A percentile compares a stretch with the other conserved stretches of the same genome.
phyloP scores from a whole-genome alignment of 2,797 vertebrate genomes.

The Galagoides demidoff region DNA sequence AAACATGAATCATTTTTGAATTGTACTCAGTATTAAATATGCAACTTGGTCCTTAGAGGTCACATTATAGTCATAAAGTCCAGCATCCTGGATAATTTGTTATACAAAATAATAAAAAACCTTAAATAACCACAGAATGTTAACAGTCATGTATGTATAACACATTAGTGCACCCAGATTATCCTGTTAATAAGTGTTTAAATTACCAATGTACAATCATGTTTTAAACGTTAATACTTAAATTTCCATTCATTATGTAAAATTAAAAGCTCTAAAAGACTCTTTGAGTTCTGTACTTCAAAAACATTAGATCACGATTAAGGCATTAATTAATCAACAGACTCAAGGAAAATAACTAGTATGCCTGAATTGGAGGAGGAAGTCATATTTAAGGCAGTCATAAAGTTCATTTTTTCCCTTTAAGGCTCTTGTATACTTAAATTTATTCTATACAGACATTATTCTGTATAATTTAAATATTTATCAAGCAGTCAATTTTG shows the following conservation, averaged over 20 bases:
- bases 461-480: constrained; percentile 64
- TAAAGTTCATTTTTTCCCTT: constrained; percentile 76
- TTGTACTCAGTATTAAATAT: constrained; percentile 61
- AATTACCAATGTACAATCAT: constrained; percentile 56
- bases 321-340: constrained; percentile 74
- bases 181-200: constrained; percentile 41
- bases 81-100: constrained; percentile 62
- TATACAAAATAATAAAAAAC: constrained; percentile 72
- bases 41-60: constrained; percentile 66
- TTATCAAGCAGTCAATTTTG: constrained; percentile 51
- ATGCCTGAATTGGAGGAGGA: constrained; percentile 56
- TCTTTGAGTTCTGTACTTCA: constrained; percentile 72
- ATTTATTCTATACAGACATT: constrained; percentile 71
- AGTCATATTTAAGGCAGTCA: constrained; percentile 81
- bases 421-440: constrained; percentile 79
- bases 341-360: constrained; percentile 10
- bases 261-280: constrained; percentile 60
- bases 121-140: constrained; percentile 46
- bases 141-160: constrained; percentile 39
- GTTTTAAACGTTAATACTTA: constrained; percentile 51
- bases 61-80: constrained; percentile 49
- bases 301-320: constrained; percentile 70
- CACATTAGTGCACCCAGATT: constrained; percentile 21
- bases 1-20: constrained; percentile 63
- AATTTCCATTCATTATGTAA: constrained; percentile 43